Conservation (phyloP, 2,113 vertebrate species). For the Myotis yumanensis region DNA sequence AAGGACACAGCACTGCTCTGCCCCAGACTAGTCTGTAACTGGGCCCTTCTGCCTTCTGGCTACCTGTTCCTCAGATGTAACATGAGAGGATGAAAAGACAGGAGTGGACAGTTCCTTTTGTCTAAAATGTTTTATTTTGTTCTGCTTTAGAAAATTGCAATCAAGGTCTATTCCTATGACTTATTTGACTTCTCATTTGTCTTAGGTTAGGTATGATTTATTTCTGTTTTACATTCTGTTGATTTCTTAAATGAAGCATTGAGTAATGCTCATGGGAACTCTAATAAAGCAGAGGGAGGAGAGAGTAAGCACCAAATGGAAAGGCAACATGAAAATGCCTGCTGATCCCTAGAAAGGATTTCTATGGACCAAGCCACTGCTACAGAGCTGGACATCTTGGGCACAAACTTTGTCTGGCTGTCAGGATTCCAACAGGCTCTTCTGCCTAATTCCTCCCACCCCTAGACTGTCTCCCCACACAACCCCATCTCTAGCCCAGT, state of each 20-base stretch:
- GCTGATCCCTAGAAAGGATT: background rate
- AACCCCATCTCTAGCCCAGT: background rate
- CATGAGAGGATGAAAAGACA: background rate
- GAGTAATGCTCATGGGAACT: background rate
- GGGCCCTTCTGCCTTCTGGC: background rate
- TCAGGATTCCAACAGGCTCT: background rate
- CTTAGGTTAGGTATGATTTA: constrained; percentile 41
- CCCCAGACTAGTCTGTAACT: background rate
- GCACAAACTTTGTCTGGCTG: background rate
- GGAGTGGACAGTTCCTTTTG: background rate
- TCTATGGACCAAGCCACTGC: background rate
- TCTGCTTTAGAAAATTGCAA: constrained; percentile 39
- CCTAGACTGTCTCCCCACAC: fast-evolving
- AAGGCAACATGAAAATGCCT: background rate
- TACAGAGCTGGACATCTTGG: background rate
- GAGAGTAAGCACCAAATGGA: background rate
- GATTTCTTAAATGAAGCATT: constrained; percentile 41
- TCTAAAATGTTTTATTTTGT: constrained; percentile 11
- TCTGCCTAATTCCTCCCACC: background rate
- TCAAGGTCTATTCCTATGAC: background rate
- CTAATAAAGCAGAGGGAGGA: background rate
- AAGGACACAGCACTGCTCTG: background rate
- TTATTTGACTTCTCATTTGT: constrained; percentile 44
- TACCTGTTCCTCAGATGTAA: background rate
- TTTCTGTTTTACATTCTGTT: constrained; percentile 25